Conservation (phyloP, 1,140 invertebrate species). For the Drosophila pectinifera region DNA sequence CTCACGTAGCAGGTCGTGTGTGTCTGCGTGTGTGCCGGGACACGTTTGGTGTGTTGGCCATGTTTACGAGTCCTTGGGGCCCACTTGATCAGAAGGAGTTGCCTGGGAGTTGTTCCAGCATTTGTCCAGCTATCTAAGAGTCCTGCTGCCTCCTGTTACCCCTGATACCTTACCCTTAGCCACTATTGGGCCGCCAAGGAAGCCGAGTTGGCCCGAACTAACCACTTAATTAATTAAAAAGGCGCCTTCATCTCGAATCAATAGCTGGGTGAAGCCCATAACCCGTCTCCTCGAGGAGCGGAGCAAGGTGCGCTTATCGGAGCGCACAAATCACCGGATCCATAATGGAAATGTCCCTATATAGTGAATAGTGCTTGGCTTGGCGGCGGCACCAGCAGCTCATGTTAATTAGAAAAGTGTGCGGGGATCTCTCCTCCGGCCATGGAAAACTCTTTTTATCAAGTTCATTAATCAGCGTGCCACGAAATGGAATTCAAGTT, state of each 20-base stretch:
- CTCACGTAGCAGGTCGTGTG: conserved; percentile 52
- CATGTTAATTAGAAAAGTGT: conserved; percentile 74
- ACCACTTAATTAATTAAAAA: conserved; percentile 60
- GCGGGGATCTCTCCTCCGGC: conserved; percentile 26
- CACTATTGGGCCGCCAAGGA: too few species aligned
- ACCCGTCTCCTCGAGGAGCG: background rate
- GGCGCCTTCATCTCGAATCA: conserved; percentile 50
- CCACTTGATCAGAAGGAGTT: conserved; percentile 81
- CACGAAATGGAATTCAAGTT: conserved; percentile 52
- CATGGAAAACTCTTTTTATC: conserved; percentile 65
- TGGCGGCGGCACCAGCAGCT: conserved; percentile 18
- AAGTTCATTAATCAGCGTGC: conserved; percentile 75
- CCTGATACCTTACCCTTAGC: background rate
- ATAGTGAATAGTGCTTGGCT: too few species aligned
- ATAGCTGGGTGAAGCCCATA: conserved; percentile 47
- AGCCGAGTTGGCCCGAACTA: background rate
- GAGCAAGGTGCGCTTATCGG: conserved; percentile 63
- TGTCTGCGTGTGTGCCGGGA: conserved; percentile 28
- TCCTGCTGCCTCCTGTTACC: background rate
- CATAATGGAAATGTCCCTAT: conserved; percentile 71
- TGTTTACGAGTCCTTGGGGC: conserved; percentile 80
- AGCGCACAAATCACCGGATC: conserved; percentile 65
- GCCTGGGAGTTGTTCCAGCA: conserved; percentile 68
- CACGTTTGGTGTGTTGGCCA: conserved; percentile 62
- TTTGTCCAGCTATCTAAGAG: conserved; percentile 46